phyloP scores from a whole-genome alignment of 2,888 invertebrate species.

The Amorpha juglandis region DNA sequence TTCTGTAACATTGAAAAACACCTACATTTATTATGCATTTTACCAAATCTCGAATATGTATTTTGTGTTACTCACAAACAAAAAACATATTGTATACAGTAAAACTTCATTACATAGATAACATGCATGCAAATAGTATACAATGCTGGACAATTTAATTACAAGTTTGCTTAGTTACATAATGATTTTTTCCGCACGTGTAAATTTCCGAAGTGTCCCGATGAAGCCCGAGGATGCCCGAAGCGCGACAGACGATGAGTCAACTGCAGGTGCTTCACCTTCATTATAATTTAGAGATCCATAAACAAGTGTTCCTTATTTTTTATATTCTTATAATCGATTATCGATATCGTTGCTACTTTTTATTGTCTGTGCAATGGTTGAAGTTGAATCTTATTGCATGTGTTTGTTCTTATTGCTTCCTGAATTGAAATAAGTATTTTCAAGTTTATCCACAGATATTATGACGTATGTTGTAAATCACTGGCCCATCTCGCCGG shows the following conservation, averaged over 20 bases:
- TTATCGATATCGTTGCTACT: neutral
- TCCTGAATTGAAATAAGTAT: no score
- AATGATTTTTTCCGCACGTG: slow-evolving; percentile 13
- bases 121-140: slow-evolving; percentile 17
- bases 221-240: slow-evolving; percentile 19
- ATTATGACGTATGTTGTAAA: neutral
- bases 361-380: neutral
- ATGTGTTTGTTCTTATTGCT: neutral
- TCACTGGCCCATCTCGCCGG: neutral
- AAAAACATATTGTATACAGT: neutral
- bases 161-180: slow-evolving; percentile 2
- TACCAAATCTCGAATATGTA: no score
- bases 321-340: neutral
- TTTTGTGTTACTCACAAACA: no score
- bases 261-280: slow-evolving; percentile 47
- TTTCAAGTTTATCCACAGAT: neutral
- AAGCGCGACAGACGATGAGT: slow-evolving; percentile 28
- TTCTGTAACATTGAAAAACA: no score
- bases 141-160: slow-evolving; percentile 13
- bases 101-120: slow-evolving; percentile 13
- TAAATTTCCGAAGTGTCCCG: slow-evolving; percentile 20
- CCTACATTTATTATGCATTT: no score
- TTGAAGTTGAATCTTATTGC: neutral
- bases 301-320: slow-evolving; percentile 14
- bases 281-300: slow-evolving; percentile 33